phyloP scores from a whole-genome alignment of 2,113 vertebrate species.

The Pseudopodoces humilis region DNA sequence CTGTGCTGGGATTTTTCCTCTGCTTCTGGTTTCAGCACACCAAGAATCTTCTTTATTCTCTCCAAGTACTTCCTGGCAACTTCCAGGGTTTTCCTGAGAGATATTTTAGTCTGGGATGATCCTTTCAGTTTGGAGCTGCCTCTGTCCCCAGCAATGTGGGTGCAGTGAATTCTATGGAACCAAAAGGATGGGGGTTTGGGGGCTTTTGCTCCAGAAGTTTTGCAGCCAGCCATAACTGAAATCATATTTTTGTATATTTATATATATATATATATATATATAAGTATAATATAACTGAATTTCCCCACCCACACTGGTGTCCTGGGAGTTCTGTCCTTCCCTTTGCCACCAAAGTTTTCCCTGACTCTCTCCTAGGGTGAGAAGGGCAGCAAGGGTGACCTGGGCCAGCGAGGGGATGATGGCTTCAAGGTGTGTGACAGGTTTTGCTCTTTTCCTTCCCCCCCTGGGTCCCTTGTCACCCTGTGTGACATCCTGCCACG shows the following conservation, averaged over 20 bases:
- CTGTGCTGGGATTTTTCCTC: neutral
- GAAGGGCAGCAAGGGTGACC: slow-evolving; percentile 77
- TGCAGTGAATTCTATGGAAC: neutral
- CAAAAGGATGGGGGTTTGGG: neutral
- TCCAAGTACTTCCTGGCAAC: neutral
- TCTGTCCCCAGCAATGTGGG: neutral
- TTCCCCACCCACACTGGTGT: neutral
- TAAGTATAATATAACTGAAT: neutral
- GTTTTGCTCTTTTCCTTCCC: neutral
- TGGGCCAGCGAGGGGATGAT: slow-evolving; percentile 76
- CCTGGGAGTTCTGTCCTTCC: neutral
- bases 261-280: no score
- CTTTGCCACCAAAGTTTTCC: neutral
- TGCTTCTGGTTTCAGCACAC: neutral
- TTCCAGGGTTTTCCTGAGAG: neutral
- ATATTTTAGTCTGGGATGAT: neutral
- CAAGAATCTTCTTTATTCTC: neutral
- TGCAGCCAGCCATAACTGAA: neutral
- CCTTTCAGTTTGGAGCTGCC: neutral
- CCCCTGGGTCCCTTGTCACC: neutral
- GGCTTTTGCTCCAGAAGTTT: neutral
- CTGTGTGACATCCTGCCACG: neutral
- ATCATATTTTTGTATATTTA: no score
- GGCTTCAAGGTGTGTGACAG: slow-evolving; percentile 76
- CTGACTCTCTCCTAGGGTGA: slow-evolving; percentile 74